Evolutionary conservation across 2,888 invertebrate genomes (phyloP).

Genomic region (Maniola hyperantus): DNA sequence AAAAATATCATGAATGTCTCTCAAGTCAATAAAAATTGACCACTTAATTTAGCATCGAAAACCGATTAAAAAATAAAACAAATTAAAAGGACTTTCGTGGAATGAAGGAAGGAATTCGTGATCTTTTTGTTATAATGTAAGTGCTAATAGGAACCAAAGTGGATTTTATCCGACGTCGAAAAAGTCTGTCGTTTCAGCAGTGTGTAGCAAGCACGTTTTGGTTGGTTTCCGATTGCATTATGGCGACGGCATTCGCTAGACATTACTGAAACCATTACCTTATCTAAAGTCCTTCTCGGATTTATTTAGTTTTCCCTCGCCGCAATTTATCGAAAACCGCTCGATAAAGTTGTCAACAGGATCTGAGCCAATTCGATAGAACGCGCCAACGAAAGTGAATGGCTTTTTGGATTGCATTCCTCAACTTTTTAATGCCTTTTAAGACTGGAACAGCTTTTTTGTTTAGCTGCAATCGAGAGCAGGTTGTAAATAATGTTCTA

Average conservation of each 20-base stretch:
- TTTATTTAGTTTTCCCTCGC: conserved; percentile 82
- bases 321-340: conserved; percentile 82
- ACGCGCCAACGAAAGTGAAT: conserved; percentile 59
- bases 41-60: too few relatives aligned
- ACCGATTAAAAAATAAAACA: too few relatives aligned
- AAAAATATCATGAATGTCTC: too few relatives aligned
- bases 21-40: too few relatives aligned
- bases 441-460: conserved; percentile 29
- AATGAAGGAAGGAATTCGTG: background rate
- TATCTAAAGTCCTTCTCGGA: conserved; percentile 82
- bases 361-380: conserved; percentile 79
- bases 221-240: conserved; percentile 78
- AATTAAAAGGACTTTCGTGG: too few relatives aligned
- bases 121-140: background rate
- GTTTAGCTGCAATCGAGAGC: background rate
- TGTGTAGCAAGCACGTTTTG: conserved; percentile 58
- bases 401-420: conserved; percentile 52
- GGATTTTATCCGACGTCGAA: conserved; percentile 38
- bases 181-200: conserved; percentile 46
- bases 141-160: conserved; percentile 29
- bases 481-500: background rate
- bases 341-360: conserved; percentile 83
- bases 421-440: conserved; percentile 40
- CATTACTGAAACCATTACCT: conserved; percentile 82
- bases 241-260: conserved; percentile 72